Evolutionary conservation across 2,888 invertebrate species (phyloP).

Genomic region (Sarcophaga variegata): DNA sequence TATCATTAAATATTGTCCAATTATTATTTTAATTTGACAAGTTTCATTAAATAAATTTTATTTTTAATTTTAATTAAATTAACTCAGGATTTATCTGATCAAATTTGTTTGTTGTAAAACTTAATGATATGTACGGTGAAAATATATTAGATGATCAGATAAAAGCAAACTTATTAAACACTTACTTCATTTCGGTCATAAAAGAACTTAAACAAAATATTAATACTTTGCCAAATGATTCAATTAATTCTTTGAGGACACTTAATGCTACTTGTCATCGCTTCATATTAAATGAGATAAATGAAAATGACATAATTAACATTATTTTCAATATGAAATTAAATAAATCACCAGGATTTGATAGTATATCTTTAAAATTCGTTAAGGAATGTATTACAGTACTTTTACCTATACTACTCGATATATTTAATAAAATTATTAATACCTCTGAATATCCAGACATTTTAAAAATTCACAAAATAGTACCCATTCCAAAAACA

Average conservation of each 20-base stretch:
- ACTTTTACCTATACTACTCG: background rate
- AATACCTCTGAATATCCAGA: background rate
- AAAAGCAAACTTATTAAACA: conserved; percentile 1
- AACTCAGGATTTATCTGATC: too few relatives aligned
- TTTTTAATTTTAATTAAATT: too few relatives aligned
- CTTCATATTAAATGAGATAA: conserved; percentile 9
- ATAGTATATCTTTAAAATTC: conserved; percentile 2
- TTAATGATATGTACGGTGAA: too few relatives aligned
- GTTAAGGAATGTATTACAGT: background rate
- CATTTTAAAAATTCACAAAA: background rate
- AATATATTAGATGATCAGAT: background rate
- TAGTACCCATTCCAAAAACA: too few relatives aligned
- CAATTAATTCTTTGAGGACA: conserved; percentile 3
- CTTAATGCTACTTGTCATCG: background rate
- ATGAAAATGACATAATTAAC: conserved; percentile 21
- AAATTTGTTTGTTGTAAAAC: too few relatives aligned
- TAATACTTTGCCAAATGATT: background rate
- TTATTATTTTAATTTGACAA: too few relatives aligned
- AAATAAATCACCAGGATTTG: conserved; percentile 18
- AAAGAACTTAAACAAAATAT: conserved; percentile 9
- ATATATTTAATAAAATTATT: background rate
- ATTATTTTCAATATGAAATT: background rate
- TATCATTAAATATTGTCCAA: too few relatives aligned
- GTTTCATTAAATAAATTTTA: too few relatives aligned
- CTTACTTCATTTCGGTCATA: conserved; percentile 20